A percentile compares a stretch with the other conserved stretches of the same genome.
phyloP scores from a whole-genome alignment of 1,140 invertebrate genomes.

The Pseudomyrmex cubaensis region DNA sequence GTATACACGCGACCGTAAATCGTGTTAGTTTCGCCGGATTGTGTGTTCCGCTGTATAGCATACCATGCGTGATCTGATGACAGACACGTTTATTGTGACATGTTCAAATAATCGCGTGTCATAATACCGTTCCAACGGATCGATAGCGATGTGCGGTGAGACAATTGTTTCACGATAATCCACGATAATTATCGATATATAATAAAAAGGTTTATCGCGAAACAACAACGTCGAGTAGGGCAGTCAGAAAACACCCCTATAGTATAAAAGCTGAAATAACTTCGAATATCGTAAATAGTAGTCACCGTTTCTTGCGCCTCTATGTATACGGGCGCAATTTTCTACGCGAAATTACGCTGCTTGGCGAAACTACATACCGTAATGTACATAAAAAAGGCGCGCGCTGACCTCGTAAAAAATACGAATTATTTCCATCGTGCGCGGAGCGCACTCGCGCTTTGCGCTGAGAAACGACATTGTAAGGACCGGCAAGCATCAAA shows the following conservation, averaged over 20 bases:
- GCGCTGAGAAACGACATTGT: not conserved
- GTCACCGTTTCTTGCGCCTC: conserved; percentile 27
- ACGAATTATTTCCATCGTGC: conserved; percentile 57
- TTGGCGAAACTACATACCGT: not conserved
- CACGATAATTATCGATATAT: conserved; percentile 17
- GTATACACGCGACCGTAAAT: too few relatives aligned
- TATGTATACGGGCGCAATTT: conserved; percentile 50
- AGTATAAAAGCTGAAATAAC: conserved; percentile 40
- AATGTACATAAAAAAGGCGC: conserved; percentile 36
- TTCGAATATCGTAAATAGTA: conserved; percentile 54
- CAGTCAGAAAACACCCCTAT: not conserved
- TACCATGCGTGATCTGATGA: too few relatives aligned
- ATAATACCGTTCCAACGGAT: not conserved
- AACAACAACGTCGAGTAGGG: not conserved
- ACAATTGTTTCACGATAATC: not conserved
- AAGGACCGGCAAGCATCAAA: not conserved
- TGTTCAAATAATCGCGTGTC: not conserved
- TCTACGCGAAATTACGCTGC: conserved; percentile 46
- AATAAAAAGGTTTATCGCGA: not conserved
- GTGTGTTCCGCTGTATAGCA: too few relatives aligned
- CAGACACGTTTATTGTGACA: too few relatives aligned
- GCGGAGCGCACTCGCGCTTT: not conserved
- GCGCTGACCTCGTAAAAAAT: conserved; percentile 43
- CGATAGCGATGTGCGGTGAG: too few relatives aligned
- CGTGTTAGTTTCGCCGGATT: too few relatives aligned